phyloP scores from a whole-genome alignment of 2,797 vertebrate species.

The Pseudopleuronectes americanus region DNA sequence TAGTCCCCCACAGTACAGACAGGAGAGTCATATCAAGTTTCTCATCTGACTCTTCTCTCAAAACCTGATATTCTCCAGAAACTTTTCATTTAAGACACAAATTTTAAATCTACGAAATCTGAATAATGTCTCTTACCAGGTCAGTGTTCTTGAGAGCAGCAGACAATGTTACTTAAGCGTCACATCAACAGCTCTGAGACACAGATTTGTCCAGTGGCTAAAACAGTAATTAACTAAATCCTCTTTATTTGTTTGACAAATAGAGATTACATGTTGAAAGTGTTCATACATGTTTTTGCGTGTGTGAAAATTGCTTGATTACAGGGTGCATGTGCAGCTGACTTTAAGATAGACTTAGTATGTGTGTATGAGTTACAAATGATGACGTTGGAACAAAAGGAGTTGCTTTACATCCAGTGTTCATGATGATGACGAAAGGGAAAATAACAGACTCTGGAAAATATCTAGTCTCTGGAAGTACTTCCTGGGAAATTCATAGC shows the following conservation, averaged over 20 bases:
- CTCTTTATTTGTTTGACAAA: constrained; percentile 64
- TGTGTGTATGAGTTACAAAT: constrained; percentile 20
- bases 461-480: constrained; percentile 19
- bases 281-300: constrained; percentile 19
- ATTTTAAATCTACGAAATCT: neutral
- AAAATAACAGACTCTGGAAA: constrained; percentile 40
- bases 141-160: too few relatives aligned
- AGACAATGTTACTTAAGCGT: too few relatives aligned
- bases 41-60: neutral
- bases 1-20: neutral
- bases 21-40: neutral
- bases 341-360: neutral
- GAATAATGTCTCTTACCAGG: neutral
- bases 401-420: constrained; percentile 45
- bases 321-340: constrained; percentile 1
- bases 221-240: constrained; percentile 67
- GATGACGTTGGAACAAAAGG: constrained; percentile 45
- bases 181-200: too few relatives aligned
- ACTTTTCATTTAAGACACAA: neutral
- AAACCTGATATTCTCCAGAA: neutral
- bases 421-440: constrained; percentile 43
- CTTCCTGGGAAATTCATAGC: neutral
- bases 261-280: constrained; percentile 48
- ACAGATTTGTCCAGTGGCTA: constrained; percentile 11
- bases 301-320: constrained; percentile 29